Evolutionary conservation across 2,113 vertebrate species (phyloP).

Genomic region (Cavia aperea): DNA sequence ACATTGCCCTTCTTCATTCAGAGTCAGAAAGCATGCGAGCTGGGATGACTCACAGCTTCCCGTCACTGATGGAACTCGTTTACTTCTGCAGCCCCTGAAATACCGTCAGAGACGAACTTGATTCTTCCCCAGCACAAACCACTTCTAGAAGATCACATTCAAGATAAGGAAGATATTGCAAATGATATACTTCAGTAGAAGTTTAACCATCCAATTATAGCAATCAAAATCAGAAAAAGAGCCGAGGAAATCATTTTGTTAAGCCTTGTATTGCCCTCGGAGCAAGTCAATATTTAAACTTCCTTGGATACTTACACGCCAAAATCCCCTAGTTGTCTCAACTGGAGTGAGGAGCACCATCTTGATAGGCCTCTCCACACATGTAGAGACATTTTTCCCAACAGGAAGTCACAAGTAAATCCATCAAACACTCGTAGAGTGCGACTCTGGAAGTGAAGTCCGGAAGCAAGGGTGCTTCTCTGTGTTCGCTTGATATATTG

Average conservation of each 20-base stretch:
- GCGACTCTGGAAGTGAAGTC: background rate
- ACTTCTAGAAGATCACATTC: slow-evolving; percentile 44
- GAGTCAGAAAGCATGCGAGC: slow-evolving; percentile 54
- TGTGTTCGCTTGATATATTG: background rate
- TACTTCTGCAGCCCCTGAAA: slow-evolving; percentile 52
- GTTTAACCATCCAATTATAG: background rate
- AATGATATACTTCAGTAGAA: background rate
- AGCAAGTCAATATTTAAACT: slow-evolving; percentile 32
- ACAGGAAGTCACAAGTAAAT: background rate
- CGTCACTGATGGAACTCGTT: slow-evolving; percentile 56
- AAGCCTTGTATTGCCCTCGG: background rate
- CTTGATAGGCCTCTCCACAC: background rate
- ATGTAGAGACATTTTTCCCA: slow-evolving; percentile 5
- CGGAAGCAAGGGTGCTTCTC: background rate
- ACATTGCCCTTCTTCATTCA: slow-evolving; percentile 61
- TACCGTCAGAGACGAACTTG: slow-evolving; percentile 22
- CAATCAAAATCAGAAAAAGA: background rate
- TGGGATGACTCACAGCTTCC: slow-evolving; percentile 65
- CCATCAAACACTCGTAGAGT: background rate
- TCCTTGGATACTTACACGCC: background rate
- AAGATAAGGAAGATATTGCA: slow-evolving; percentile 13
- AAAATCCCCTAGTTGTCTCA: background rate
- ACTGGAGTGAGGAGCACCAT: background rate
- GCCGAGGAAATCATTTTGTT: background rate
- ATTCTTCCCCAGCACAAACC: slow-evolving; percentile 36